Evolutionary conservation across 1,140 invertebrate species (phyloP).

Genomic region (Drosophila takahashii): DNA sequence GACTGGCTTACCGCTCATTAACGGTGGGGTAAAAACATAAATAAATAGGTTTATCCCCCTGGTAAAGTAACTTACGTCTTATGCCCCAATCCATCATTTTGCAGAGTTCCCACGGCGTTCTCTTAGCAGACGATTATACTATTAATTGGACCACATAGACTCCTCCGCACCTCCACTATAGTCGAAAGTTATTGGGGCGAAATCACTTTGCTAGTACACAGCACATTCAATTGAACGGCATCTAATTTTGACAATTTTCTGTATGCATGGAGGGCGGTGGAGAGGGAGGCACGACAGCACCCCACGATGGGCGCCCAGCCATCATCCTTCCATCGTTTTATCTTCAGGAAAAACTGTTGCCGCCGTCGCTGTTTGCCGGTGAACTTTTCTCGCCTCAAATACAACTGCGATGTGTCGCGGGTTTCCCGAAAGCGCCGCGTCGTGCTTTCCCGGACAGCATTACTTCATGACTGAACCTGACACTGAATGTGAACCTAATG

Average conservation of each 20-base stretch:
- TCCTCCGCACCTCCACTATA: neutral
- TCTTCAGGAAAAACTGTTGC: conserved; percentile 66
- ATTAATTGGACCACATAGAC: conserved; percentile 40
- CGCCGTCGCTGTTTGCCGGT: conserved; percentile 45
- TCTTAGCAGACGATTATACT: conserved; percentile 26
- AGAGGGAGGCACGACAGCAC: conserved; percentile 21
- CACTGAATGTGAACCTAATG: conserved; percentile 46
- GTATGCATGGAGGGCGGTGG: conserved; percentile 61
- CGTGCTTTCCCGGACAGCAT: conserved; percentile 75
- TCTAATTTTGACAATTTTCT: conserved; percentile 81
- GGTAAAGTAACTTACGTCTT: conserved; percentile 88
- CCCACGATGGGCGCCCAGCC: conserved; percentile 31
- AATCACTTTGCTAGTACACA: conserved; percentile 54
- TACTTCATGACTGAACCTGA: conserved; percentile 73
- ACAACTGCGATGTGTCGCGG: conserved; percentile 16
- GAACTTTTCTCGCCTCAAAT: conserved; percentile 37
- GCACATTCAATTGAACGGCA: conserved; percentile 77
- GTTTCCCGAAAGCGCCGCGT: conserved; percentile 25
- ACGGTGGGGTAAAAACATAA: conserved; percentile 7
- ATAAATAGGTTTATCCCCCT: neutral
- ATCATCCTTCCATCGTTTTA: conserved; percentile 31
- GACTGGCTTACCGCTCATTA: conserved; percentile 41
- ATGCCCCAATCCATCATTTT: conserved; percentile 92
- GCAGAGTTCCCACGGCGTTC: conserved; percentile 35
- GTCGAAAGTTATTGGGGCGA: neutral